These are phyloP conservation scores for Esperia sulphurella DNA, from an alignment of 2,888 invertebrate species.

Conservation along the genomic window DNA sequence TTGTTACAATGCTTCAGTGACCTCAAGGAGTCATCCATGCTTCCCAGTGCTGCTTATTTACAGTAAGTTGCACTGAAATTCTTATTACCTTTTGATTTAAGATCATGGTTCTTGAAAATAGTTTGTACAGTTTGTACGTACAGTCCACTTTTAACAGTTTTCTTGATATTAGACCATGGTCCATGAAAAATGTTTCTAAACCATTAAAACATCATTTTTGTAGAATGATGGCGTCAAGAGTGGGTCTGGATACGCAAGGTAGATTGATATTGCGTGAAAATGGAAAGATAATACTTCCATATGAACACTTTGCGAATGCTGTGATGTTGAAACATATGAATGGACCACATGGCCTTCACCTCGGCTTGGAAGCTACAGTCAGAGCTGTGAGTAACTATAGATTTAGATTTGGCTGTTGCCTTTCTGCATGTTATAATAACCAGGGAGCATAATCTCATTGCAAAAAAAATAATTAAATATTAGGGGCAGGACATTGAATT, in stretches of 20 bases:
- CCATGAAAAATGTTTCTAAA: too few species aligned
- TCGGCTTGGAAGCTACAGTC: constrained; percentile 90
- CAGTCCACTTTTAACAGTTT: too few species aligned
- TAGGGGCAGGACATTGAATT: too few species aligned
- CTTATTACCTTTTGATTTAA: too few species aligned
- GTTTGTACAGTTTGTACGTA: too few species aligned
- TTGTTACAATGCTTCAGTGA: constrained; percentile 91
- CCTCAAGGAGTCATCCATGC: constrained; percentile 91
- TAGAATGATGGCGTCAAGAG: constrained; percentile 92
- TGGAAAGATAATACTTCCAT: constrained; percentile 92
- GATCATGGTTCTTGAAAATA: too few species aligned
- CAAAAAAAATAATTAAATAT: too few species aligned
- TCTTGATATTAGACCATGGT: too few species aligned
- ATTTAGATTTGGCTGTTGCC: too few species aligned
- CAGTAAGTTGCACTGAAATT: constrained; percentile 81
- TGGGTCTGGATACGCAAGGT: constrained; percentile 90
- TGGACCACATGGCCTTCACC: constrained; percentile 90
- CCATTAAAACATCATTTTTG: neutral
- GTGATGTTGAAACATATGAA: constrained; percentile 95
- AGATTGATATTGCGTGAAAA: constrained; percentile 90
- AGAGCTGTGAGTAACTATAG: constrained; percentile 86
- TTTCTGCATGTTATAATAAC: too few species aligned
- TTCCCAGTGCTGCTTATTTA: constrained; percentile 92
- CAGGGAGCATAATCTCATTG: too few species aligned
- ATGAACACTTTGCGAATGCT: constrained; percentile 94